Conservation (phyloP, 2,113 vertebrate genomes). For the Pagrus major region DNA sequence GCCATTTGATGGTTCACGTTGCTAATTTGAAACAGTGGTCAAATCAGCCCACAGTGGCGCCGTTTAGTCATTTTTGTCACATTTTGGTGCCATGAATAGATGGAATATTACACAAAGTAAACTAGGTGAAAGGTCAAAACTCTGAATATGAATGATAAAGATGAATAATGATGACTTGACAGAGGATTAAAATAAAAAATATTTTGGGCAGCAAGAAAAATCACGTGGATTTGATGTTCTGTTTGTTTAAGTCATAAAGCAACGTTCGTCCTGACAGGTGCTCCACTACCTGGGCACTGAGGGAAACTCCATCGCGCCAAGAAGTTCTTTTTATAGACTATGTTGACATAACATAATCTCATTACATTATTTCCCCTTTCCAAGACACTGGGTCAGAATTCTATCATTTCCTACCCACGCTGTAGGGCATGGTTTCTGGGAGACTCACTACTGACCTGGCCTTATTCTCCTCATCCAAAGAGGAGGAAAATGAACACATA, state of each 20-base stretch:
- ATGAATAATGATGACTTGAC: conserved; percentile 25
- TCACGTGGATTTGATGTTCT: not conserved
- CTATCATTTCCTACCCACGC: not conserved
- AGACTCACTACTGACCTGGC: not conserved
- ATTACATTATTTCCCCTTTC: conserved; percentile 2
- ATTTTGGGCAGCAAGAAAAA: not conserved
- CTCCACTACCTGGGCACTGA: conserved; percentile 28
- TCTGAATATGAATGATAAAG: not conserved
- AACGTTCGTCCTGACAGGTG: conserved; percentile 59
- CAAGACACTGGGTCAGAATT: not conserved
- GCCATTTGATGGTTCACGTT: conserved; percentile 84
- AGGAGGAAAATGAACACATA: not conserved
- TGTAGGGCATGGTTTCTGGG: not conserved
- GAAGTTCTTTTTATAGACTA: conserved; percentile 1
- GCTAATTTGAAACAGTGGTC: conserved; percentile 83
- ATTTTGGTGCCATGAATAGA: conserved; percentile 85
- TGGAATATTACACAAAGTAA: conserved; percentile 47
- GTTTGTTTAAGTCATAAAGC: conserved; percentile 56
- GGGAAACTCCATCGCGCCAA: conserved; percentile 61
- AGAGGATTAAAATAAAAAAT: conserved; percentile 5
- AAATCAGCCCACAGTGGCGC: conserved; percentile 68
- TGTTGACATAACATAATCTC: conserved; percentile 39
- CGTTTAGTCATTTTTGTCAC: conserved; percentile 59
- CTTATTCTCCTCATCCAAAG: not conserved
- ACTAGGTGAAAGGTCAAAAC: conserved; percentile 86